Base-by-base conservation (phyloP, 2,888 invertebrate species). In the Thereva nobilitata region DNA sequence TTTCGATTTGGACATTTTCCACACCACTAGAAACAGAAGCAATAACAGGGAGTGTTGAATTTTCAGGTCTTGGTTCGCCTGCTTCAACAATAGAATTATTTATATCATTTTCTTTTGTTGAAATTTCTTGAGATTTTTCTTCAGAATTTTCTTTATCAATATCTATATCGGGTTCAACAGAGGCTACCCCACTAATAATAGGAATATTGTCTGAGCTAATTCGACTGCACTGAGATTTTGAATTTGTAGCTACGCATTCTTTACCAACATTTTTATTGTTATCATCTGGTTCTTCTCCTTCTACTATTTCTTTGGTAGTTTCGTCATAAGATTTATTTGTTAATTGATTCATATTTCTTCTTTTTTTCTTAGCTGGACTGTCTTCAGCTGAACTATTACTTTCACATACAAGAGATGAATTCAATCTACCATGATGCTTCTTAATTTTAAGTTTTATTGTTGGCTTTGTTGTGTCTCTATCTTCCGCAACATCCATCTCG, bases 391-490 rank as follows among this genome's bases (percentile, higher is more conserved):
- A 41, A 77, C 78, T 66, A 77, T 78, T 66, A 71, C 72, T 61
- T 70, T 75, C 76, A 59, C 77, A 77, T 0, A 80, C 74, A 12
- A 80, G 72, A 4, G 79, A 76, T 1, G 80, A 79, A 72, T 80
- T 80, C 0, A 80, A 71, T 64, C 76, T 79, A 0, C 80, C 80
- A 67, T 80, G 79, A 63, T 79, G 78, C 53, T 79, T 80, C 54
- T 77, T 79, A n/a, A 80, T 80, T 72, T 79, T 80, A 0, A 80
- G 68, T 66, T 79, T 79, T 1, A 80, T 72, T 52, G 76, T 75
- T 67, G 72, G 70, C 73, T 34, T 40, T 9, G 44, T 63, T 55
- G 38, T 10, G 4, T 42, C 42, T 4, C 8, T 2, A 47, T 47
- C 4, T 6, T n/a, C 23, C 10, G 5, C n/a, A 8, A 63, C 47